Conservation (phyloP, 2,113 vertebrate species). For the Nyctereutes procyonoides region DNA sequence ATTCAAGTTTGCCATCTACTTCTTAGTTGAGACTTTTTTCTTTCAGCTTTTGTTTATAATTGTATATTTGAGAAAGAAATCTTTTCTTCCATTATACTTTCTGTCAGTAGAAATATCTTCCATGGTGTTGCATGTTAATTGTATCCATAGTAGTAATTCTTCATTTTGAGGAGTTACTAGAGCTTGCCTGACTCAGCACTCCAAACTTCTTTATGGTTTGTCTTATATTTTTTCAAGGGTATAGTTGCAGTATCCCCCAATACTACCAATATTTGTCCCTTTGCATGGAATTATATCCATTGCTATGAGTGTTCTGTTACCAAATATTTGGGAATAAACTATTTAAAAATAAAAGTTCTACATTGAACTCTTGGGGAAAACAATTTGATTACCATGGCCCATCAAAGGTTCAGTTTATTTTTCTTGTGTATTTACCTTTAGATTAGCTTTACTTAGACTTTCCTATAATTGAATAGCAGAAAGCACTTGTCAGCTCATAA, state of each 20-base stretch:
- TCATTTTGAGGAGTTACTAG: background rate
- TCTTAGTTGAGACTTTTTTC: background rate
- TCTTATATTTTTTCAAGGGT: background rate
- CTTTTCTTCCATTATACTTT: background rate
- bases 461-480: conserved; percentile 55
- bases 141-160: background rate
- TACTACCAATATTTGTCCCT: background rate
- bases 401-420: conserved; percentile 62
- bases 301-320: background rate
- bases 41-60: conserved; percentile 32
- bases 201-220: background rate
- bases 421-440: conserved; percentile 60
- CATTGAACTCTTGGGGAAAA: background rate
- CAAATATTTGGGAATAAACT: background rate
- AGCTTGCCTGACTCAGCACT: background rate
- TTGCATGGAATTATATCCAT: background rate
- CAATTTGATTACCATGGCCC: background rate
- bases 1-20: background rate
- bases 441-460: conserved; percentile 70
- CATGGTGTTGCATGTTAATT: background rate
- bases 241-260: background rate
- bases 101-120: background rate
- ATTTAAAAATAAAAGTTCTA: background rate
- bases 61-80: conserved; percentile 14
- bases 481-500: conserved; percentile 60